Base-by-base conservation (phyloP, 2,797 vertebrate species). In the Pterois miles region DNA sequence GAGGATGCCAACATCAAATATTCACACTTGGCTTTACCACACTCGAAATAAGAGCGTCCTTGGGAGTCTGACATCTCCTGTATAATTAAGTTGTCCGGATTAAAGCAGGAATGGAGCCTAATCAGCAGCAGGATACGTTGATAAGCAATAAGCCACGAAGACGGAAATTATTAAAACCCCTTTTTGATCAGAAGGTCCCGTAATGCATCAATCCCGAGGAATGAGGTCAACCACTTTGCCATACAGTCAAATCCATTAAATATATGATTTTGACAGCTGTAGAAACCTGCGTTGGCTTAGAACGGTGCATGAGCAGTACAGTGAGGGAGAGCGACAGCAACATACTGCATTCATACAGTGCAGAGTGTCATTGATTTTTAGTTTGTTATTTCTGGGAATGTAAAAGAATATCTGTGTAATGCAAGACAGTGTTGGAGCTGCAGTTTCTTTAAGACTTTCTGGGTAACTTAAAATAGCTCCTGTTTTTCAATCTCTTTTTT, bases 51-150 rank as follows among this genome's bases (percentile, higher is more conserved):
- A 66, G 84, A 83, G 86, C 27, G 80, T 89, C 84, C 84, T 88
- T 88, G 91, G 85, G 89, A 92, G 82, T 86, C 84, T 86, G 90
- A 91, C 89, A 93, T 94, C 89, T 90, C 81, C 86, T 86, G 85
- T 89, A 93, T 95, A 96, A 95, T 95, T 93, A 94, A 91, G 83
- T 86, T 89, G 88, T 89, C 71, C 20, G 86, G 91, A 94, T 94
- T 93, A 93, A 92, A 84, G 88, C 71, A 84, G 89, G 86, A 90
- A 89, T 48, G 78, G 68, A 71, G 88, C 71, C 85, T 93, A 93
- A 94, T 93, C 91, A 92, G 71, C 87, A 62, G 87, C 82, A 80
- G 87, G 86, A 89, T 89, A 71, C 56, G 81, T 74, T 91, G 89
- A 93, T 91, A 92, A 94, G 92, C 84, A 85, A 86, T 91, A 92